These are phyloP conservation scores for Hyppa rectilinea DNA, from an alignment of 2,888 invertebrate species.

Conservation along the genomic window DNA sequence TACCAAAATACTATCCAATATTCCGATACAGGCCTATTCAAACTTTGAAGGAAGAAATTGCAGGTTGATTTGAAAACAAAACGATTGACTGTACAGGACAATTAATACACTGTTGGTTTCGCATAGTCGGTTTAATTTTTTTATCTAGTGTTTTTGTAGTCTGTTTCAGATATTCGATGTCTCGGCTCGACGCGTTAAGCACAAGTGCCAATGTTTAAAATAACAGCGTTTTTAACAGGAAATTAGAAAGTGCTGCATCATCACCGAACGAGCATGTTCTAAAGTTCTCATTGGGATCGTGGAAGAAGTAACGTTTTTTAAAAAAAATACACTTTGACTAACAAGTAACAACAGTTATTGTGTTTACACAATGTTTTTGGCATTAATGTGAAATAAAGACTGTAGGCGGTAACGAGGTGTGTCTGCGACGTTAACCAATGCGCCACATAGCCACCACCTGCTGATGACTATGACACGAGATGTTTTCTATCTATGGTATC, in stretches of 20 bases:
- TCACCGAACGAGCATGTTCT: constrained; percentile 7
- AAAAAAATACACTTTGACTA: constrained; percentile 6
- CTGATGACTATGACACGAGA: background rate
- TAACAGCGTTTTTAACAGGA: constrained; percentile 61
- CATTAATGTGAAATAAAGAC: background rate
- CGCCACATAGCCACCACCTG: no score
- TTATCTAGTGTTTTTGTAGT: background rate
- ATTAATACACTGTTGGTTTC: no score
- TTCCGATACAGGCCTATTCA: no score
- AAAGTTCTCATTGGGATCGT: constrained; percentile 18
- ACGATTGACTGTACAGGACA: no score
- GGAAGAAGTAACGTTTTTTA: constrained; percentile 25
- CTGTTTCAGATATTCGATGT: background rate
- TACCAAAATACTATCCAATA: background rate
- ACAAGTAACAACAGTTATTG: constrained; percentile 20
- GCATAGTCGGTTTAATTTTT: no score
- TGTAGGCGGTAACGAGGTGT: background rate
- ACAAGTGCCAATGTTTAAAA: constrained; percentile 32
- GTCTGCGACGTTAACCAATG: no score
- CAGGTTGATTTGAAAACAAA: background rate
- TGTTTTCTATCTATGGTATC: no score
- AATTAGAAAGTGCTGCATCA: constrained; percentile 57
- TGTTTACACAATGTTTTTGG: background rate
- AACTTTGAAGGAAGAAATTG: background rate
- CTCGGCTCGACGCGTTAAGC: background rate